A percentile compares a stretch with the other conserved stretches of the same genome.
These are phyloP conservation scores for Dromas ardeola DNA, from an alignment of 2,113 vertebrate genomes.

Conservation along the genomic window DNA sequence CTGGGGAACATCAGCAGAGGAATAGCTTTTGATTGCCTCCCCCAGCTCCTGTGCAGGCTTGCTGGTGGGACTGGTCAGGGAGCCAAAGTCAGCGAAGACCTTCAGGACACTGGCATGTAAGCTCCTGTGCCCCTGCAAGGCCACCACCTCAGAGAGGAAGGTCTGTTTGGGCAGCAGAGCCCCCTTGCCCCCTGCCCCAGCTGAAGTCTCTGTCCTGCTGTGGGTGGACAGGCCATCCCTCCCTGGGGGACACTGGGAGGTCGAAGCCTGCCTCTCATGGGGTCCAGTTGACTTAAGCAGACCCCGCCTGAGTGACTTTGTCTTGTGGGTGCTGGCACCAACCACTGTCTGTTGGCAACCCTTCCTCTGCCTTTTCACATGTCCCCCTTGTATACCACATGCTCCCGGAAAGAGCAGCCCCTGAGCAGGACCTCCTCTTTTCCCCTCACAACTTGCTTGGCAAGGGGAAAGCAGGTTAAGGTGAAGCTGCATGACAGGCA, in stretches of 20 bases:
- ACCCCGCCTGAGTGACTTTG: background rate
- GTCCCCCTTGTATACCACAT: accelerated
- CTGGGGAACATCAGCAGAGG: background rate
- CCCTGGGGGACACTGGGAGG: background rate
- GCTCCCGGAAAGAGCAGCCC: background rate
- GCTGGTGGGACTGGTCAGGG: background rate
- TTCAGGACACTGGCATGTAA: background rate
- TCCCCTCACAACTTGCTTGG: background rate
- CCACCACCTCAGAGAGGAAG: background rate
- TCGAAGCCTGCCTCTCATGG: background rate
- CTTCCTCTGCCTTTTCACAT: background rate
- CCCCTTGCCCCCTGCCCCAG: background rate
- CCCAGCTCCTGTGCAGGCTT: background rate
- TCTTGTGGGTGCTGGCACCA: background rate
- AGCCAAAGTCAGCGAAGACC: background rate
- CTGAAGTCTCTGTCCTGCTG: background rate
- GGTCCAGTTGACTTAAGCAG: background rate
- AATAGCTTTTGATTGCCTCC: background rate
- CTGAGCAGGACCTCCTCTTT: background rate
- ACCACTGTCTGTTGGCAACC: background rate
- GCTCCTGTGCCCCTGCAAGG: accelerated
- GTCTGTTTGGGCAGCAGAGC: background rate
- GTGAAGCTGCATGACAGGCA: background rate
- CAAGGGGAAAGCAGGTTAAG: background rate
- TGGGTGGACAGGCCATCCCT: background rate